phyloP scores from a whole-genome alignment of 1,140 invertebrate species.

The Neodiprion lecontei region DNA sequence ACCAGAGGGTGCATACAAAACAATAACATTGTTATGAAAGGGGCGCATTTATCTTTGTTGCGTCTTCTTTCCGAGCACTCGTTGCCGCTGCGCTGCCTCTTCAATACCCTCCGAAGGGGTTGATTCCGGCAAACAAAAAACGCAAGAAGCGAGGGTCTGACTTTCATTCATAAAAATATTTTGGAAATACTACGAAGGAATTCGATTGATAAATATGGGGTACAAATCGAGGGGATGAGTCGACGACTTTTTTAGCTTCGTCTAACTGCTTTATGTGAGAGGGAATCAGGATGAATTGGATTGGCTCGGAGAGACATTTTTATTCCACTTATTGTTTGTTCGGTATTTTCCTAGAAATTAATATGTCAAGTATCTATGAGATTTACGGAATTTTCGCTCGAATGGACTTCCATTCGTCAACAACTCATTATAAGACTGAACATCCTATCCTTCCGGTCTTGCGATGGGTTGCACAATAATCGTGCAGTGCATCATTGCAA shows the following conservation, averaged over 20 bases:
- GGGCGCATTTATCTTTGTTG: background rate
- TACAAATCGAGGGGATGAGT: background rate
- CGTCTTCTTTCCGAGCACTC: background rate
- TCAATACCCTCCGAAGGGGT: background rate
- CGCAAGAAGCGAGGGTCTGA: background rate
- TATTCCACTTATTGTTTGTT: too few relatives aligned
- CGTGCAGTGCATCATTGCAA: too few relatives aligned
- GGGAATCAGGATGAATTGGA: too few relatives aligned
- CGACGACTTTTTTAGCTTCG: background rate
- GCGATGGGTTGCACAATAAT: too few relatives aligned
- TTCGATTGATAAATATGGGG: background rate
- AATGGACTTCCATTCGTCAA: too few relatives aligned
- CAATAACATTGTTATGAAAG: conserved; percentile 1
- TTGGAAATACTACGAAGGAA: conserved; percentile 9
- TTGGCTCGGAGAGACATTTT: too few relatives aligned
- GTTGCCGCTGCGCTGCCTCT: background rate
- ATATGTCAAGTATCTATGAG: too few relatives aligned
- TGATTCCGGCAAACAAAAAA: background rate
- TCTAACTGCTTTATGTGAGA: too few relatives aligned
- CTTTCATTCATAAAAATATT: background rate
- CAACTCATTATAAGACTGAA: too few relatives aligned
- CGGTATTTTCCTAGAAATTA: too few relatives aligned
- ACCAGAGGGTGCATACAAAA: background rate
- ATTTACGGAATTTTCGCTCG: too few relatives aligned
- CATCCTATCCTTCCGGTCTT: too few relatives aligned